Conservation (phyloP, 2,113 vertebrate species). For the Myocastor coypus region DNA sequence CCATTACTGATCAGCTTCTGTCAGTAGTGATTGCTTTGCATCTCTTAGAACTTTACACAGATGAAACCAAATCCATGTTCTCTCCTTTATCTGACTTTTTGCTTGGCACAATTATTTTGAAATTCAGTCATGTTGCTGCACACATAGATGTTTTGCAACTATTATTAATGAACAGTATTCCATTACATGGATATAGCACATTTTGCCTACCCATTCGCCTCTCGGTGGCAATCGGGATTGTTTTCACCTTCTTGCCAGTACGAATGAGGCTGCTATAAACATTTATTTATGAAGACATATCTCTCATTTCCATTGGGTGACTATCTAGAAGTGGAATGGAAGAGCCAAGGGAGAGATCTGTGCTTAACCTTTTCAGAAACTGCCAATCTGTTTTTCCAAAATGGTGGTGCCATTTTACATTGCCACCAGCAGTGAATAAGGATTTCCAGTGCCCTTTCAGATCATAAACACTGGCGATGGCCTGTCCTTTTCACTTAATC, state of each 20-base stretch:
- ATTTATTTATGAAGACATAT: neutral
- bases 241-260: neutral
- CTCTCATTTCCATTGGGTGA: neutral
- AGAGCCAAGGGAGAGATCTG: neutral
- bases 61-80: neutral
- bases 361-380: neutral
- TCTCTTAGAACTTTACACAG: neutral
- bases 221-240: neutral
- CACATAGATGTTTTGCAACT: neutral
- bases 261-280: neutral
- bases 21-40: neutral
- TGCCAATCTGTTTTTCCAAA: neutral
- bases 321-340: neutral
- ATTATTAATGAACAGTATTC: neutral
- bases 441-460: neutral
- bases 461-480: neutral
- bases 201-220: neutral
- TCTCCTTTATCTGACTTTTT: neutral
- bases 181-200: neutral
- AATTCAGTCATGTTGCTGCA: neutral
- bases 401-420: neutral
- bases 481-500: neutral
- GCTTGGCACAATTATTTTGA: neutral
- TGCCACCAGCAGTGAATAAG: neutral
- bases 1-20: neutral